Percentiles rank a stretch among this genome's conserved stretches.
Conservation (phyloP, 2,113 vertebrate genomes). For the Nanorana parkeri region DNA sequence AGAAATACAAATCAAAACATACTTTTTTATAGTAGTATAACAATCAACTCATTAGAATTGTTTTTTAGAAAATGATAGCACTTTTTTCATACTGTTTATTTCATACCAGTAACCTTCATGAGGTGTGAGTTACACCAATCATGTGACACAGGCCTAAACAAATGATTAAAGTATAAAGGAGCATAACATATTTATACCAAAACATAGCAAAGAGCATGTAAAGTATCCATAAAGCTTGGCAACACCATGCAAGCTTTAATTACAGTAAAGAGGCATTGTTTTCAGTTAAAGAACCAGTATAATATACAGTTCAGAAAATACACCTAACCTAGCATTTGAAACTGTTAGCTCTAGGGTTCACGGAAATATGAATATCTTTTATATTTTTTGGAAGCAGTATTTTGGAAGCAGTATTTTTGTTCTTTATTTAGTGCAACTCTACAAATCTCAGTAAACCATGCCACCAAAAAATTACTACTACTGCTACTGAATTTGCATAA, state of each 20-base stretch:
- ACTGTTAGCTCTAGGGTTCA: neutral
- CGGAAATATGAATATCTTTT: neutral
- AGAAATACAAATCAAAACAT: too few relatives aligned
- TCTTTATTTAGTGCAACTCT: too few relatives aligned
- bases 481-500: too few relatives aligned
- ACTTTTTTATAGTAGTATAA: too few relatives aligned
- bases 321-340: neutral
- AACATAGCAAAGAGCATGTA: conserved; percentile 19
- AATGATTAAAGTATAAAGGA: neutral
- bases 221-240: conserved; percentile 1
- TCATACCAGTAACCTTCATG: neutral
- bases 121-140: conserved; percentile 20
- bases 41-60: too few relatives aligned
- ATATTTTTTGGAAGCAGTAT: too few relatives aligned
- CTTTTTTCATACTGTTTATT: neutral
- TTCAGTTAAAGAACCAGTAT: neutral
- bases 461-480: too few relatives aligned
- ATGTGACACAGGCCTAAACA: conserved; percentile 32
- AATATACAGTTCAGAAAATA: neutral
- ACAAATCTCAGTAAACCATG: too few relatives aligned
- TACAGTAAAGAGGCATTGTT: neutral
- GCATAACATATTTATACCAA: conserved; percentile 51
- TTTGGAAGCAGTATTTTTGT: too few relatives aligned
- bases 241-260: conserved; percentile 13
- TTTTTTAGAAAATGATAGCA: too few relatives aligned